Conservation (phyloP, 2,888 invertebrate species). For the Oscheius myriophilus region DNA sequence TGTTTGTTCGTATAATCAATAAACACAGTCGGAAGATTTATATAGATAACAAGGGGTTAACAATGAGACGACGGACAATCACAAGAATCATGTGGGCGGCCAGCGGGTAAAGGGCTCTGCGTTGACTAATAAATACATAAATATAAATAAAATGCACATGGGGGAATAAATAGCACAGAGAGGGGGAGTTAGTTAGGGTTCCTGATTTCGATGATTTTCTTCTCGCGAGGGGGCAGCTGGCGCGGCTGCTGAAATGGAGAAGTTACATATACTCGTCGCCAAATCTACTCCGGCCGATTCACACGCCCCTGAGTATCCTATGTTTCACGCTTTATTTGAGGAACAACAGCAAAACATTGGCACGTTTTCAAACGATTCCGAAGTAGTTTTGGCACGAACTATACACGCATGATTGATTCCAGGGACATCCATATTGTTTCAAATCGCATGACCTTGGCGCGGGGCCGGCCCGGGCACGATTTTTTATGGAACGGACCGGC, state of each 20-base stretch:
- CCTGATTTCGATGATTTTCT: conserved; percentile 33
- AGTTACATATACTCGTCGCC: too few relatives aligned
- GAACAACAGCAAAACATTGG: too few relatives aligned
- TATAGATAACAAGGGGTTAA: conserved; percentile 7
- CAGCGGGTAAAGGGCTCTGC: conserved; percentile 4
- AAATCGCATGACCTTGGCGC: too few relatives aligned
- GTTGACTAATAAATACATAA: conserved; percentile 13
- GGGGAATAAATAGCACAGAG: background rate
- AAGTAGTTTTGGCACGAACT: conserved; percentile 3
- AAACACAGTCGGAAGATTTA: background rate
- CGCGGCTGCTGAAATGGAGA: background rate
- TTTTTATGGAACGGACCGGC: too few relatives aligned
- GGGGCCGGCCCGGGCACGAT: too few relatives aligned
- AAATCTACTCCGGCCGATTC: too few relatives aligned
- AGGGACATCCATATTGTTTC: too few relatives aligned
- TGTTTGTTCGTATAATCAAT: too few relatives aligned
- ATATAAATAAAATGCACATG: background rate
- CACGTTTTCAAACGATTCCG: conserved; percentile 2
- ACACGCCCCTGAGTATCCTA: too few relatives aligned
- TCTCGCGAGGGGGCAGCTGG: conserved; percentile 19
- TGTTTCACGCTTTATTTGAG: too few relatives aligned
- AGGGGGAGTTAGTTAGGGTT: conserved; percentile 13
- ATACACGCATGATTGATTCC: too few relatives aligned
- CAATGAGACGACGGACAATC: conserved; percentile 4
- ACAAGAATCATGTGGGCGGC: background rate